phyloP scores from a whole-genome alignment of 2,888 invertebrate genomes.

The Drosophila fungiperda region DNA sequence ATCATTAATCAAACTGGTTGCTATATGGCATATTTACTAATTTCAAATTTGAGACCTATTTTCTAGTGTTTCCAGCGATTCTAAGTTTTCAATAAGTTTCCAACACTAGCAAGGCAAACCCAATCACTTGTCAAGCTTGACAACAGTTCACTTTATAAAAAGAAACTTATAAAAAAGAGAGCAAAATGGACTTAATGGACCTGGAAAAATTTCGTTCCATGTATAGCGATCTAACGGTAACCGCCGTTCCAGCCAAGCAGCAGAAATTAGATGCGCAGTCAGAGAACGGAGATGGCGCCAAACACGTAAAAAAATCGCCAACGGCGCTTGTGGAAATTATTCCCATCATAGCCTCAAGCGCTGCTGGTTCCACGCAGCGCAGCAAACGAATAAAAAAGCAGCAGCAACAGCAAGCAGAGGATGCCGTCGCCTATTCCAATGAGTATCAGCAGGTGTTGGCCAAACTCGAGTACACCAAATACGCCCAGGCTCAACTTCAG shows the following conservation, averaged over 20 bases:
- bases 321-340: constrained; percentile 47
- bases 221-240: constrained; percentile 70
- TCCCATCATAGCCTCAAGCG: constrained; percentile 4
- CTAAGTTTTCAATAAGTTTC: neutral
- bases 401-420: constrained; percentile 20
- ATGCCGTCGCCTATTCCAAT: constrained; percentile 43
- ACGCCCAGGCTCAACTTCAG: constrained; percentile 64
- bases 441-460: constrained; percentile 69
- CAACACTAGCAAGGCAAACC: neutral
- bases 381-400: neutral
- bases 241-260: constrained; percentile 46
- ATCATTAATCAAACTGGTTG: neutral
- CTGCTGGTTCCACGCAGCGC: neutral
- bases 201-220: constrained; percentile 66
- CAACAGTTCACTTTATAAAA: neutral
- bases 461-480: constrained; percentile 65
- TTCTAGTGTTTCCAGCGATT: neutral
- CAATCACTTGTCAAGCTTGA: neutral
- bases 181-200: constrained; percentile 59
- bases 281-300: neutral
- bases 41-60: neutral
- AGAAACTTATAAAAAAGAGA: neutral
- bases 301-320: neutral
- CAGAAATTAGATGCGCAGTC: neutral
- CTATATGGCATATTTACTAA: neutral